Conservation (phyloP, 2,888 invertebrate genomes). For the Xestoiulus laeticollis region DNA sequence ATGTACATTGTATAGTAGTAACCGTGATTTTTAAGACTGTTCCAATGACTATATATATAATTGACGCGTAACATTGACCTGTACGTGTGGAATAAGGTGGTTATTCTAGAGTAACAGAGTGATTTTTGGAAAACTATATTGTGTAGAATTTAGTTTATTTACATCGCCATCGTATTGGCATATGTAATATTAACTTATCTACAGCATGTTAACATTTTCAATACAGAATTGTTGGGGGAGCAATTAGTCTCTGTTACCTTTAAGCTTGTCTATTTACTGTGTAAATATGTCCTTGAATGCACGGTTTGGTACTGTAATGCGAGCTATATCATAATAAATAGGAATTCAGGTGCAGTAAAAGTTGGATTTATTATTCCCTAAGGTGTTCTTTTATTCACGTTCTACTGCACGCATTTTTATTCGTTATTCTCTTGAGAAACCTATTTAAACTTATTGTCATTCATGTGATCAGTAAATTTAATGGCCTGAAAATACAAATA, state of each 20-base stretch:
- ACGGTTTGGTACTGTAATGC: not conserved
- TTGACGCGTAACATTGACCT: no score
- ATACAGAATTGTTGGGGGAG: no score
- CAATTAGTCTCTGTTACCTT: not conserved
- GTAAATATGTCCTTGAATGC: not conserved
- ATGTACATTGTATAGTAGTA: no score
- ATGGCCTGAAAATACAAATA: not conserved
- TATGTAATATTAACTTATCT: no score
- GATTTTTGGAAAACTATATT: no score
- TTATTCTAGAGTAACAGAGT: no score
- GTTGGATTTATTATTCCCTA: not conserved
- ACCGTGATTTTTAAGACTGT: no score
- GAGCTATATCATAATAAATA: not conserved
- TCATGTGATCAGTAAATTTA: not conserved
- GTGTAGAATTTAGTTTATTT: no score
- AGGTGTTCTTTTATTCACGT: constrained; percentile 2
- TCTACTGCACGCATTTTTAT: constrained; percentile 9
- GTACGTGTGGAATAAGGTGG: no score
- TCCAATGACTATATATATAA: no score
- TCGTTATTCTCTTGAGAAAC: not conserved
- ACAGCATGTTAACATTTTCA: no score
- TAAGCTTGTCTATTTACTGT: not conserved
- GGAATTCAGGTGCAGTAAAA: not conserved
- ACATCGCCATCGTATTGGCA: no score
- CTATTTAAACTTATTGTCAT: constrained; percentile 5